Evolutionary conservation across 2,888 invertebrate species (phyloP), one percentile per base, ranked within the genome.

Genomic region (Helicoverpa assulta): DNA sequence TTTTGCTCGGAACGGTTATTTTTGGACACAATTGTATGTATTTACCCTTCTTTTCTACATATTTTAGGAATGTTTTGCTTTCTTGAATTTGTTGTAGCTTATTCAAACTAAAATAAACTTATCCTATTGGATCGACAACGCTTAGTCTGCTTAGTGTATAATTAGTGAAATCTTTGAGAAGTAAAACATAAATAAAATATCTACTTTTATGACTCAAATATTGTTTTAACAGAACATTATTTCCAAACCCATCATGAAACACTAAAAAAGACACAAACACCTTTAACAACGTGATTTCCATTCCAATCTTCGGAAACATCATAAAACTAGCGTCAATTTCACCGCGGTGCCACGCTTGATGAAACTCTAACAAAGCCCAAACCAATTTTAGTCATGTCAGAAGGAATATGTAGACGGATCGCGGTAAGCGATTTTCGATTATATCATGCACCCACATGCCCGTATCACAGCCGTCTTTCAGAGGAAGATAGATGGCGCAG

Each of bases 401-500:
- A 82, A 83, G 80, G 86, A 88, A 87, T 88, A 89, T 89, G 90
- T 89, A 87, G 88, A 91, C 86, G 89, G 89, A 89, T 91, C 85
- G 84, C 81, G 84, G 89, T 90, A 90, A 91, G 88, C 91, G 91
- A 88, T 91, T 91, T 88, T 88, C 90, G 92, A 92, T 92, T 89
- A 91, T 90, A 91, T 89, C 89, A 89, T 90, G 89, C 86, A 90
- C 43, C 43, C 43, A 43, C 90, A 90, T 83, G 77, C 86, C 86
- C 86, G 88, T 90, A 91, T 91, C 90, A 85, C 88, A 86, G 85
- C 90, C 85, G 91, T 91, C 91, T 88, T 81, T 67, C 74, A 82
- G 89, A 90, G 88, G 88, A 94, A 94, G 94, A 94, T 91, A 92
- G 91, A 94, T 93, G 91, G 90, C 89, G 85, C 79, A 84, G 82